Conservation (phyloP, 2,888 invertebrate species). For the Philereme transversata region DNA sequence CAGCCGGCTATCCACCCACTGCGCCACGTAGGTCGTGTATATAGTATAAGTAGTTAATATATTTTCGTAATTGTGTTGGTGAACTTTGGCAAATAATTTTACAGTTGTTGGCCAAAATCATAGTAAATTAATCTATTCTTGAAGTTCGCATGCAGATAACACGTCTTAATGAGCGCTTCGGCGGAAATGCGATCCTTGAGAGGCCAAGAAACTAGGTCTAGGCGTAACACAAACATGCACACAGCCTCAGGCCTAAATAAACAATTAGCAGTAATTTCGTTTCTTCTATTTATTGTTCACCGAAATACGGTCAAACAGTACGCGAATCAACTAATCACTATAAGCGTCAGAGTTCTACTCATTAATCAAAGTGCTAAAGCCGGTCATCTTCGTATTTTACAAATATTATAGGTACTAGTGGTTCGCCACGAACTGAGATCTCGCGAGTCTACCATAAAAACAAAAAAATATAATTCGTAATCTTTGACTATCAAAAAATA, state of each 20-base stretch:
- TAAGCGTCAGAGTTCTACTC: constrained; percentile 5
- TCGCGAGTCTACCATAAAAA: too few relatives aligned
- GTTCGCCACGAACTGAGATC: too few relatives aligned
- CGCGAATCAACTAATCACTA: constrained; percentile 12
- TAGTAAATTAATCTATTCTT: constrained; percentile 25
- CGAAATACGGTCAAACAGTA: constrained; percentile 9
- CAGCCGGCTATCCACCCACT: too few relatives aligned
- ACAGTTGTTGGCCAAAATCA: background rate
- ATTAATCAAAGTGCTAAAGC: too few relatives aligned
- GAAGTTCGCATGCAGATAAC: constrained; percentile 54
- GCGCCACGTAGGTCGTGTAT: too few relatives aligned
- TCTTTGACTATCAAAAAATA: too few relatives aligned
- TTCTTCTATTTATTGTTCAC: constrained; percentile 17
- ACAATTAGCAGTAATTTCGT: constrained; percentile 16
- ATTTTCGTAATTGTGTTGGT: background rate
- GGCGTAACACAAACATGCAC: constrained; percentile 42
- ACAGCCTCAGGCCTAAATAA: constrained; percentile 15
- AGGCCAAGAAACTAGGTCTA: constrained; percentile 75
- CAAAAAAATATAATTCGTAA: too few relatives aligned
- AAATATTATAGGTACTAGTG: too few relatives aligned
- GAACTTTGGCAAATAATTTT: background rate
- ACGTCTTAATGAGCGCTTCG: constrained; percentile 64
- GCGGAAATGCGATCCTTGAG: constrained; percentile 63
- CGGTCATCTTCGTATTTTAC: too few relatives aligned
- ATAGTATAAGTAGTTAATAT: background rate